Evolutionary conservation across 2,888 invertebrate species (phyloP), one percentile per base, ranked within the genome.

Genomic region (Caradrina clavipalpis): DNA sequence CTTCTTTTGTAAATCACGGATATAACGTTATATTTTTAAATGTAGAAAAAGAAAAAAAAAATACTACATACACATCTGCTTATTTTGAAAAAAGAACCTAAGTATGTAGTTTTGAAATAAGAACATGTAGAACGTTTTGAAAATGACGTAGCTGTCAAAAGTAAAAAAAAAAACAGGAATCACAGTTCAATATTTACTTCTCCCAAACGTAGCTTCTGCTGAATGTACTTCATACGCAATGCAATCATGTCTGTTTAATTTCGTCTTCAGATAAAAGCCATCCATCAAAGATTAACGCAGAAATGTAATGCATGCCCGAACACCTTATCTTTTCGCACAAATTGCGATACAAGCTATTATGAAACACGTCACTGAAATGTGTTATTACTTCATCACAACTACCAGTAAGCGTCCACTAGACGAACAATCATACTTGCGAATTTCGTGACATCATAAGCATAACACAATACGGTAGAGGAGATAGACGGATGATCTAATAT

Each of bases 171-270:
- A 35, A 35, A n/a, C n/a, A n/a, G 26, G 4, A 26, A 26, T 26
- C 26, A 26, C 26, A 26, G 26, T 26, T 26, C 26, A 26, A 26
- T 26, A 26, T 26, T 26, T 3, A 26, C 26, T 26, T 26, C 26
- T 26, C 4, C 26, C 26, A 26, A 26, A 26, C 7, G 8, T 8
- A 42, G 10, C 13, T 42, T 42, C 15, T 42, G 42, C 35, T 35
- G 8, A 35, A 35, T 6, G n/a, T 45, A 50, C n/a, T 19, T 50
- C 31, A 26, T 39, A 22, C 54, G 22, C 42, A 75, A 49, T 74
- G 17, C 50, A 67, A 66, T 65, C 50, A 63, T 47, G 60, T 63
- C 72, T 67, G 77, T 77, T 66, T 72, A 67, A 72, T 70, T 70
- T 76, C 70, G 35, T 53, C 26, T 59, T 47, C 13, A 2, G 39